Conservation (phyloP, 2,888 invertebrate genomes). For the Melangyna quadrimaculata region DNA sequence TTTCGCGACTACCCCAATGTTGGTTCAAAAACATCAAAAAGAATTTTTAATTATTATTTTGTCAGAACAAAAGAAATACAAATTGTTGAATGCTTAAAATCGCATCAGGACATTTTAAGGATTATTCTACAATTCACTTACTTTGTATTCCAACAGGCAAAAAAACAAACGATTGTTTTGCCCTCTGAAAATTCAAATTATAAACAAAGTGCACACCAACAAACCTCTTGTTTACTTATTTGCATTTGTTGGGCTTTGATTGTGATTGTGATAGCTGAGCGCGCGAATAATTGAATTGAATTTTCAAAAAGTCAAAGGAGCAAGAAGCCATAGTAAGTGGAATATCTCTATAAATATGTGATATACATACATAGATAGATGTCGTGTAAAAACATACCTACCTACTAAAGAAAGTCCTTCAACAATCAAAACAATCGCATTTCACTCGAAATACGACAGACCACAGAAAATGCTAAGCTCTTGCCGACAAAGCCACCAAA, state of each 20-base stretch:
- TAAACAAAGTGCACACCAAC: background rate
- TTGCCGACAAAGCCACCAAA: background rate
- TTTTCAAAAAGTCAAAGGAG: background rate
- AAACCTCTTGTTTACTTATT: slow-evolving; percentile 1
- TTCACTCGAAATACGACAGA: slow-evolving; percentile 11
- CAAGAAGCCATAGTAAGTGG: background rate
- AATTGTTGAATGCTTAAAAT: background rate
- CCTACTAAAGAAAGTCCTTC: background rate
- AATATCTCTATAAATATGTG: no score
- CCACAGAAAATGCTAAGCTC: background rate
- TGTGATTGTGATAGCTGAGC: no score
- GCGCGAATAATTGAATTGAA: slow-evolving; percentile 14
- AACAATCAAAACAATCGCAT: slow-evolving; percentile 31
- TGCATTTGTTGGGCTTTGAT: background rate
- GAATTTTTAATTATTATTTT: background rate
- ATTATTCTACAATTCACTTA: background rate
- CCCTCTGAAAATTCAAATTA: background rate
- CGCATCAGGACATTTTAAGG: background rate
- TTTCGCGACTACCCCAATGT: background rate
- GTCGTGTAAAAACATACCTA: background rate
- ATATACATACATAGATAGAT: background rate
- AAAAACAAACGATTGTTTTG: background rate
- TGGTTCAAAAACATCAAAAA: background rate
- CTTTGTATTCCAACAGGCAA: background rate
- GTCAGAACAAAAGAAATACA: background rate